phyloP scores from a whole-genome alignment of 2,113 vertebrate genomes.

The Smithornis capensis region DNA sequence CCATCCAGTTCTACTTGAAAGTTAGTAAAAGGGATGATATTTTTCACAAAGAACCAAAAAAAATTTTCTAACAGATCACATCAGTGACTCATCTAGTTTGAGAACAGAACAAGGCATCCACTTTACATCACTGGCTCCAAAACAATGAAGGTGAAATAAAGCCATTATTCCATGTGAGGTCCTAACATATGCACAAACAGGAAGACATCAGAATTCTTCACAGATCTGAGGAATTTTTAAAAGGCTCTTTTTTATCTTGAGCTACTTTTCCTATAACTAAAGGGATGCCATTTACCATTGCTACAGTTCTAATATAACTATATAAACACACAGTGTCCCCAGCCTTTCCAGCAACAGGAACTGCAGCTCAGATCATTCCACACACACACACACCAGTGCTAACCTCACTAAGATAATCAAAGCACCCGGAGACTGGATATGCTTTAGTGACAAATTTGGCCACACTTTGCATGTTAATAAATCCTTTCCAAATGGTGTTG shows the following conservation, averaged over 20 bases:
- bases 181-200: not conserved
- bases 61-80: not conserved
- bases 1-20: not conserved
- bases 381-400: slow-evolving; percentile 34
- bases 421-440: slow-evolving; percentile 90
- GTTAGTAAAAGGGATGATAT: not conserved
- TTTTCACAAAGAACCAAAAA: not conserved
- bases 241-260: not conserved
- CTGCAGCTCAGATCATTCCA: not conserved
- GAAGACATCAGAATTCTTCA: not conserved
- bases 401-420: slow-evolving; percentile 91
- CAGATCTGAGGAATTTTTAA: not conserved
- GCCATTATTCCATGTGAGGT: not conserved
- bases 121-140: not conserved
- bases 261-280: not conserved
- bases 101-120: not conserved
- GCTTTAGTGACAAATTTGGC: slow-evolving; percentile 98
- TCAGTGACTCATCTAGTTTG: not conserved
- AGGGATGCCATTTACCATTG: not conserved
- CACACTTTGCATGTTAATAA: slow-evolving; percentile 94
- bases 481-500: slow-evolving; percentile 93
- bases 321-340: not conserved
- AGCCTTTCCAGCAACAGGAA: not conserved
- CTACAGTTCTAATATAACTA: not conserved
- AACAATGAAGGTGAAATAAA: not conserved